These are phyloP conservation scores for Pristiophorus japonicus DNA, from an alignment of 2,113 vertebrate species.

Conservation along the genomic window DNA sequence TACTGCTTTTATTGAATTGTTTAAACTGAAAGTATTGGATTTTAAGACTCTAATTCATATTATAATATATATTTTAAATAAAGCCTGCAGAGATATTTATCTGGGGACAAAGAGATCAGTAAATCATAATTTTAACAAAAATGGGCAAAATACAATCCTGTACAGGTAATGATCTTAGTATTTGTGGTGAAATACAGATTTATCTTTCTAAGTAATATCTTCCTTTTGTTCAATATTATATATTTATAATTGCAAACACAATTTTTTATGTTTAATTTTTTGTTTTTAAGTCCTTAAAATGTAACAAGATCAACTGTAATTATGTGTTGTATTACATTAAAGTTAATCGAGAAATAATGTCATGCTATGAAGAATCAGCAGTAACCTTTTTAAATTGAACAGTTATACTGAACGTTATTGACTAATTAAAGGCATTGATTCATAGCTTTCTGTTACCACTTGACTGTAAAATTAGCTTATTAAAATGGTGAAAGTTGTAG, in stretches of 20 bases:
- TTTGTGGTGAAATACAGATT: not conserved
- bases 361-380: not conserved
- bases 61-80: not conserved
- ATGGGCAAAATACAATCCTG: not conserved
- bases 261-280: not conserved
- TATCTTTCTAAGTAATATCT: not conserved
- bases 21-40: not conserved
- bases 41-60: not conserved
- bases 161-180: not conserved
- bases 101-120: not conserved
- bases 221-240: not conserved
- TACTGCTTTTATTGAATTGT: not conserved
- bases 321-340: not conserved
- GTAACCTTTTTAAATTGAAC: not conserved
- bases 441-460: not conserved
- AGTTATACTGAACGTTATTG: not conserved
- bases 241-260: not conserved
- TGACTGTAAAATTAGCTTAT: not conserved
- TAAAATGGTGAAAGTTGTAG: not conserved
- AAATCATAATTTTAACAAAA: not conserved
- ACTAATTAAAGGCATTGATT: slow-evolving; percentile 3
- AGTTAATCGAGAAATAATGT: not conserved
- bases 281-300: not conserved
- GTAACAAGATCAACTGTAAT: not conserved
- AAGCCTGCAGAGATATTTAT: not conserved